Base-by-base conservation (phyloP, 1,140 invertebrate species). In the Eumaeus atala region DNA sequence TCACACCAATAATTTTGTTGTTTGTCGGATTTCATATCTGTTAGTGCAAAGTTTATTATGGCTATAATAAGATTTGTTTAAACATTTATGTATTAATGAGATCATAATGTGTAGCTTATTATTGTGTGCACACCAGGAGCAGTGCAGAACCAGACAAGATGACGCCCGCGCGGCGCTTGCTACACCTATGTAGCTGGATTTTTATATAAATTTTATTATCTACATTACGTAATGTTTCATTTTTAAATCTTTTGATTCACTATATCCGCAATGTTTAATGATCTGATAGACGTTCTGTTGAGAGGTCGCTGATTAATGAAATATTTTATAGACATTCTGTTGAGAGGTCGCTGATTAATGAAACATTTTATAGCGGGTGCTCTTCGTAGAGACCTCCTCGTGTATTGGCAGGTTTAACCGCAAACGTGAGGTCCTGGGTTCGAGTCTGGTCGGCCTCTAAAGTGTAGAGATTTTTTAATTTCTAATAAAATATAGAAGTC, bases 201-300 rank as follows among this genome's bases (percentile, higher is more conserved):
- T 16, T 14, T 44, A 14, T 44, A 44, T 44, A 14, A 16, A 16
- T 44, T 12, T 16, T 9, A 16, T 44, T 44, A 16, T 16, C 16
- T 44, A 44, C 40, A 9, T 44, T 44, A 44, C 16, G 40, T 16
- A 44, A 44, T 16, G 9, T 14, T 16, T 12, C 16, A 44, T 44
- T 44, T 44, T 44, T 44, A 44, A 44, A 44, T 44, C 40, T 16
- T 12, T 44, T 44, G 40, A 44, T 44, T 44, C 40, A 44, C 17
- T 3, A 44, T 16, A 44, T 44, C 40, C 40, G 14, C 40, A 9
- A 17, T 44, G 40, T 44, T 16, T 16, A 44, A 14, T 44, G 40
- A 44, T 16, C 40, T 44, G 14, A 3, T 44, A 44, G 16, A 44
- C 16, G 9, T 44, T 44, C 17, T 44, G 9, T 14, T 16, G 16